Conservation (phyloP, 1,140 invertebrate genomes). For the Drosophila asahinai region DNA sequence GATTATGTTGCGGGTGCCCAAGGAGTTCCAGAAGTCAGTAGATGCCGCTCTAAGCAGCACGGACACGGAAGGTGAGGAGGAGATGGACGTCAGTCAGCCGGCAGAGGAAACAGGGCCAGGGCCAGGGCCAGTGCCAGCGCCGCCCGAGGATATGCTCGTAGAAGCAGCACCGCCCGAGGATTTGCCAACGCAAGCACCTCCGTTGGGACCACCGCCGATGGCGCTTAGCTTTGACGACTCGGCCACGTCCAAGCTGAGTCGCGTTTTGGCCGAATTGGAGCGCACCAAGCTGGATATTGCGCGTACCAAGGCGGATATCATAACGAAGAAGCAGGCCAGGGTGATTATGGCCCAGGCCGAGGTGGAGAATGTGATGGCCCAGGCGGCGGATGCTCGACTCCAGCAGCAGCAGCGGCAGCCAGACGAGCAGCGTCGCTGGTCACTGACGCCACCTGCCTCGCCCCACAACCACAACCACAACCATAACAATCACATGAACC, state of each 20-base stretch:
- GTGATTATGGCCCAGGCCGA: slow-evolving; percentile 11
- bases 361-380: slow-evolving; percentile 14
- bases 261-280: slow-evolving; percentile 71
- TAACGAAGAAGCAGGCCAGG: slow-evolving; percentile 50
- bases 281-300: slow-evolving; percentile 75
- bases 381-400: slow-evolving; percentile 6
- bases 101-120: slow-evolving; percentile 15
- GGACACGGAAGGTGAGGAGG: slow-evolving; percentile 69
- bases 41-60: slow-evolving; percentile 79
- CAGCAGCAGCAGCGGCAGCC: slow-evolving; percentile 19
- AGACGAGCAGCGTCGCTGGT: slow-evolving; percentile 64
- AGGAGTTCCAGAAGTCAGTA: slow-evolving; percentile 83
- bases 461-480: slow-evolving; percentile 42
- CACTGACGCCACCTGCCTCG: slow-evolving; percentile 76
- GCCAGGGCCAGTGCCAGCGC: not conserved
- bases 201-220: not conserved
- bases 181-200: not conserved
- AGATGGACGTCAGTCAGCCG: slow-evolving; percentile 26
- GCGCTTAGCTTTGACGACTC: slow-evolving; percentile 36
- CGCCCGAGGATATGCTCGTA: not conserved
- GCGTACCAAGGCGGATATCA: slow-evolving; percentile 66
- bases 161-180: not conserved
- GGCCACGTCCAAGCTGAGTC: slow-evolving; percentile 44
- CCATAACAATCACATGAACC: slow-evolving; percentile 46
- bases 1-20: slow-evolving; percentile 86